phyloP scores from a whole-genome alignment of 2,888 invertebrate genomes.

The Chaetogeoica ovagalla region DNA sequence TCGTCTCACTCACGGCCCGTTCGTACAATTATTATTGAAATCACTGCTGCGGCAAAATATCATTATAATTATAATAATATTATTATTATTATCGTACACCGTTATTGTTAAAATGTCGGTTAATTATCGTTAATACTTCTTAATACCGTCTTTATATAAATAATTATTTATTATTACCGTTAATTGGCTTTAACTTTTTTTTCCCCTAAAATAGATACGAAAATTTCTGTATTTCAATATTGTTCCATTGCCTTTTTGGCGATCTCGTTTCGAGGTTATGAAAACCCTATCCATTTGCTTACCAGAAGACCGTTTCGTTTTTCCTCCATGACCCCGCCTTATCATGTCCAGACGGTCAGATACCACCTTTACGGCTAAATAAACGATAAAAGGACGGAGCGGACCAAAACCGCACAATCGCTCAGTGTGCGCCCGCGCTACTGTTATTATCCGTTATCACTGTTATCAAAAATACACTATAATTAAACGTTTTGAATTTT shows the following conservation, averaged over 20 bases:
- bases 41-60: no score
- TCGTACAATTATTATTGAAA: no score
- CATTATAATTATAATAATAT: neutral
- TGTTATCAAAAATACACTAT: no score
- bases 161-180: neutral
- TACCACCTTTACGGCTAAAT: no score
- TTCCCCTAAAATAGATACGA: constrained; percentile 36
- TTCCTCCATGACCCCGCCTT: neutral
- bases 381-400: no score
- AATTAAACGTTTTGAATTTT: no score
- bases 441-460: no score
- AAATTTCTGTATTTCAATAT: constrained; percentile 28
- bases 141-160: neutral
- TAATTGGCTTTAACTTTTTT: neutral
- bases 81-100: neutral
- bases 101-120: neutral
- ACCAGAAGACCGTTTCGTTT: neutral
- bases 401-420: no score
- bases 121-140: neutral
- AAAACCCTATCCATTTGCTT: neutral
- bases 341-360: neutral
- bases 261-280: constrained; percentile 34
- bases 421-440: no score
- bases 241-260: constrained; percentile 3
- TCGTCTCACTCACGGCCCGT: no score